Evolutionary conservation across 2,797 vertebrate species (phyloP), one percentile per base, ranked within the genome.

Genomic region (Oryzias dopingdopingensis): DNA sequence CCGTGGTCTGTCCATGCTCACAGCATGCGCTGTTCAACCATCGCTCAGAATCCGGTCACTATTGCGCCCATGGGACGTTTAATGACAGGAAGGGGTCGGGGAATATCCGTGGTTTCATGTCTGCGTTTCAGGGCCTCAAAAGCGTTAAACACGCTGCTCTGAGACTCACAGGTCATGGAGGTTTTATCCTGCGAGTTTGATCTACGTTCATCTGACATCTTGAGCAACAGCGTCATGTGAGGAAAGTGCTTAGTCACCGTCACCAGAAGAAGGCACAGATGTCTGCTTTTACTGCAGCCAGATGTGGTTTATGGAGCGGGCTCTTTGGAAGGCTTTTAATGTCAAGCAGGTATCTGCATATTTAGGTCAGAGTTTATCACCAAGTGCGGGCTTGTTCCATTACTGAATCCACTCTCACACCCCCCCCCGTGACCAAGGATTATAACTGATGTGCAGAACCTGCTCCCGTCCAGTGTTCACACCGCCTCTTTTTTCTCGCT

Each of bases 281-380:
- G 20, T 45, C 23, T 24, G 47, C 24, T 40, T 49, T 22, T 13
- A 18, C 6, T 4, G 49, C 1, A 56, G 43, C 48, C 24, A 18
- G 24, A 15, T 13, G 45, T 49, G 10, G 2, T 17, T 13, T 18
- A 20, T 10, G 26, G 23, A 50, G 49, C 48, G n/a, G 2, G 0
- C 1, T 37, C 20, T 17, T 23, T 3, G 18, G 10, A 14, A 52
- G 44, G 8, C 0, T 13, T 68, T 59, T 54, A 20, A 54, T 32
- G 63, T 52, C 42, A 40, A 44, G 52, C 53, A 54, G 44, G 50
- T 23, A 5, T 65, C 55, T 40, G 52, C 13, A 65, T 72, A 64
- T 16, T 4, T 4, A 15, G 24, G 24, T 15, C 29, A 22, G 26
- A 17, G 13, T 20, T n/a, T 26, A 24, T 42, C 0, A 1, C 50